A percentile compares a stretch with the other conserved stretches of the same genome.
phyloP scores from a whole-genome alignment of 2,888 invertebrate genomes.

The Julus scanicus region DNA sequence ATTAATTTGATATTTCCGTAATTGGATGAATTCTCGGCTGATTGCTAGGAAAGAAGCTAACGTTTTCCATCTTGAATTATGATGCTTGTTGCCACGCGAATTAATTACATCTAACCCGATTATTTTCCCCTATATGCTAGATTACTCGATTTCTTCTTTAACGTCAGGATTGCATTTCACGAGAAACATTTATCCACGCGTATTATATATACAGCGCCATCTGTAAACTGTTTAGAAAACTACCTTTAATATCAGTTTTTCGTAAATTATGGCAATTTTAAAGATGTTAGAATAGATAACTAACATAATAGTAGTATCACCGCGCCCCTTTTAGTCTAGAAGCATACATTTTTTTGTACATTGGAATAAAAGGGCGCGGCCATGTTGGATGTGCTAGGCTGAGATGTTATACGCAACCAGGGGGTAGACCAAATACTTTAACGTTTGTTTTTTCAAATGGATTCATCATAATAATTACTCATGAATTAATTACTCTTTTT shows the following conservation, averaged over 20 bases:
- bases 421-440: too few relatives aligned
- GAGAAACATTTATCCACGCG: not conserved
- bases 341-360: too few relatives aligned
- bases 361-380: too few relatives aligned
- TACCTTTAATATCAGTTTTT: too few relatives aligned
- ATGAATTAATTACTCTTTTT: not conserved
- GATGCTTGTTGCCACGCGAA: constrained; percentile 36
- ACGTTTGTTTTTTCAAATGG: too few relatives aligned
- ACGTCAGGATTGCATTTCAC: not conserved
- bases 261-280: too few relatives aligned
- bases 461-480: not conserved
- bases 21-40: constrained; percentile 13
- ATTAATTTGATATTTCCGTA: constrained; percentile 42
- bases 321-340: too few relatives aligned
- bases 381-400: too few relatives aligned
- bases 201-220: not conserved
- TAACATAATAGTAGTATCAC: too few relatives aligned
- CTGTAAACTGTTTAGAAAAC: not conserved
- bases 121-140: not conserved
- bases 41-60: constrained; percentile 17
- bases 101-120: constrained; percentile 22
- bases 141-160: not conserved
- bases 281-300: too few relatives aligned
- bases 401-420: too few relatives aligned
- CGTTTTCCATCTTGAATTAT: constrained; percentile 30